These are phyloP conservation scores for Branchipolynoe longqiensis DNA, from an alignment of 2,888 invertebrate genomes.

Conservation along the genomic window DNA sequence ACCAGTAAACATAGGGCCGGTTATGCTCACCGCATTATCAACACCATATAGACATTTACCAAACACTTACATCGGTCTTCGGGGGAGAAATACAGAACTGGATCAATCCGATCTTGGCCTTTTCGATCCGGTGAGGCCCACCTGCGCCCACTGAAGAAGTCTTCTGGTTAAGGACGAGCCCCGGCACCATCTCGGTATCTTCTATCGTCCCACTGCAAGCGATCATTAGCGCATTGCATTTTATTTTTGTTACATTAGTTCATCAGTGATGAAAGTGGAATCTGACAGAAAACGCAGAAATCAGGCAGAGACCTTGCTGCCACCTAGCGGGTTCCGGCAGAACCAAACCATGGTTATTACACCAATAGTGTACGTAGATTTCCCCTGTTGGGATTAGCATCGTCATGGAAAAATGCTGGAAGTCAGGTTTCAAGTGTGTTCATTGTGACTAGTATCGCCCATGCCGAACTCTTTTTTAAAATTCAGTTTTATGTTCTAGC, in stretches of 20 bases:
- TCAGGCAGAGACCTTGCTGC: too few species aligned
- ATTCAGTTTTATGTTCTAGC: too few species aligned
- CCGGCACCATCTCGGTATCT: conserved; percentile 96
- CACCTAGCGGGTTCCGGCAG: too few species aligned
- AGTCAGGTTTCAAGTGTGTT: too few species aligned
- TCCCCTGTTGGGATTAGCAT: too few species aligned
- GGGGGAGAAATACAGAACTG: conserved; percentile 99
- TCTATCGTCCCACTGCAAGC: conserved; percentile 93
- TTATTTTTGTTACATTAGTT: not conserved
- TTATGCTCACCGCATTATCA: not conserved
- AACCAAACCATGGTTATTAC: too few species aligned
- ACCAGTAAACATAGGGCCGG: not conserved
- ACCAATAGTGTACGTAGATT: too few species aligned
- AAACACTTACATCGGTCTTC: conserved; percentile 90
- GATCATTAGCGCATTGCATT: not conserved
- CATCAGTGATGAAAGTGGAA: not conserved
- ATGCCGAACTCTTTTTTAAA: too few species aligned
- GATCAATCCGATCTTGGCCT: conserved; percentile 98
- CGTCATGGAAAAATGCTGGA: too few species aligned
- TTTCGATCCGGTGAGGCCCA: conserved; percentile 96
- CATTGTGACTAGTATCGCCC: too few species aligned
- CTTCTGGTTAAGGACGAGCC: conserved; percentile 96
- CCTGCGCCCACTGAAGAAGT: conserved; percentile 87
- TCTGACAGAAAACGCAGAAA: not conserved
- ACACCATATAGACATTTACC: not conserved